Base-by-base conservation (phyloP, 2,888 invertebrate genomes). In the Proisotoma minuta region DNA sequence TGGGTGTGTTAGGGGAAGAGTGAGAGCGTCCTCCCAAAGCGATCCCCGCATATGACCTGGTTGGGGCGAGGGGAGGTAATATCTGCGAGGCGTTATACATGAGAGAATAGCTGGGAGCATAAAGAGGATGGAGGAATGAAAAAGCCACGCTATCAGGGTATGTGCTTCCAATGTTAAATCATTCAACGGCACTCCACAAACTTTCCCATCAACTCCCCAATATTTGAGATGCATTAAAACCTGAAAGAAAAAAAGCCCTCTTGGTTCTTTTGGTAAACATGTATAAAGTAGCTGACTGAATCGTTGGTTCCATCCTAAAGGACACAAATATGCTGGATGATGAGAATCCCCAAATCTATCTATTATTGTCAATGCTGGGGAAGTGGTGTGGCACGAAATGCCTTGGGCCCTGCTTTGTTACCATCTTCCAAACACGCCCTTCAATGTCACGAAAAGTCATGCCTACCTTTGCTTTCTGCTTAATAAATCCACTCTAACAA, bases 1-100 rank as follows among this genome's bases (percentile, higher is more conserved):
- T 61, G 67, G 67, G 67, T 67, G 67, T 67, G 67, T 64, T 67
- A 61, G 62, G 67, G 64, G 67, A 67, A 61, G 61, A n/a, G n/a
- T n/a, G 64, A 57, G 63, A 59, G 62, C 61, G 59, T 61, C 67
- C 64, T 62, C 67, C 67, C 64, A 40, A 39, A 59, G 48, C 48
- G 52, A 67, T 57, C 54, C 64, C 67, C 67, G 59, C 61, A 62
- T 64, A 56, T 63, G 67, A 67, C 67, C 67, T 67, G 67, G 64
- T 67, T 67, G 67, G 64, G 57, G 62, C 53, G 61, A 62, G 61
- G 67, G 67, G 59, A 63, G 56, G 40, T 40, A 27, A 47, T 26
- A 43, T 12, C 18, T 40, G 12, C 18, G 47, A 56, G 56, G 47
- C 43, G 56, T 56, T 29, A 54, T 54, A 34, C 10, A n/a, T n/a